phyloP scores from a whole-genome alignment of 2,113 vertebrate species.

The Urocolius indicus region DNA sequence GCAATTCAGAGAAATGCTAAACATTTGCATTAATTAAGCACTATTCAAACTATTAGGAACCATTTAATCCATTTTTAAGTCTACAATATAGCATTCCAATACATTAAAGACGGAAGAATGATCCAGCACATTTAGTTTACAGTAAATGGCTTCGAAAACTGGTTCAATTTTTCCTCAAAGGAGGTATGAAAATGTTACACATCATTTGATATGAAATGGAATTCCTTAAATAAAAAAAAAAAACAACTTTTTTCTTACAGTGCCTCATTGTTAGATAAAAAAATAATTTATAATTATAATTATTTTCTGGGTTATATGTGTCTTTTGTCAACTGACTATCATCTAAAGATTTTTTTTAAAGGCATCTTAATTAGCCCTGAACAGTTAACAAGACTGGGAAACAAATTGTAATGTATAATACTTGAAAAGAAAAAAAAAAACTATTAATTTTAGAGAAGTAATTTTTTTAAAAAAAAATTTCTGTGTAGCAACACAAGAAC shows the following conservation, averaged over 20 bases:
- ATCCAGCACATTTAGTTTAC: not conserved
- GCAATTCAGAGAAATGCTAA: not conserved
- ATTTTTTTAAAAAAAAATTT: too few species aligned
- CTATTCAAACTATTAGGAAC: not conserved
- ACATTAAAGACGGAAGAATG: not conserved
- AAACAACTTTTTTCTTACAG: not conserved
- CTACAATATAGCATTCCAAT: not conserved
- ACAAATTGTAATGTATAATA: not conserved
- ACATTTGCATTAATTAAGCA: not conserved
- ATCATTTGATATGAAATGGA: not conserved
- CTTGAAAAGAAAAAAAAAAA: not conserved
- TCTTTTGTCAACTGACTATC: not conserved
- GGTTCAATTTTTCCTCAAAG: constrained; percentile 19
- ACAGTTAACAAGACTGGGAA: not conserved
- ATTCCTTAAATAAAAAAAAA: not conserved
- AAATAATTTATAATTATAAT: fast-evolving
- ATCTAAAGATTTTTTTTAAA: not conserved
- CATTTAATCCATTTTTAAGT: not conserved
- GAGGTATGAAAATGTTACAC: not conserved
- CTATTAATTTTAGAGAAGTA: not conserved
- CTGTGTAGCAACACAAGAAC: not conserved
- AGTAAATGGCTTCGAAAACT: not conserved
- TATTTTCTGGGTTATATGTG: not conserved
- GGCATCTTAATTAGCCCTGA: not conserved
- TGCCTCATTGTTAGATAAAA: not conserved